These are phyloP conservation scores for Jacana jacana DNA, from an alignment of 2,113 vertebrate genomes.

Conservation along the genomic window DNA sequence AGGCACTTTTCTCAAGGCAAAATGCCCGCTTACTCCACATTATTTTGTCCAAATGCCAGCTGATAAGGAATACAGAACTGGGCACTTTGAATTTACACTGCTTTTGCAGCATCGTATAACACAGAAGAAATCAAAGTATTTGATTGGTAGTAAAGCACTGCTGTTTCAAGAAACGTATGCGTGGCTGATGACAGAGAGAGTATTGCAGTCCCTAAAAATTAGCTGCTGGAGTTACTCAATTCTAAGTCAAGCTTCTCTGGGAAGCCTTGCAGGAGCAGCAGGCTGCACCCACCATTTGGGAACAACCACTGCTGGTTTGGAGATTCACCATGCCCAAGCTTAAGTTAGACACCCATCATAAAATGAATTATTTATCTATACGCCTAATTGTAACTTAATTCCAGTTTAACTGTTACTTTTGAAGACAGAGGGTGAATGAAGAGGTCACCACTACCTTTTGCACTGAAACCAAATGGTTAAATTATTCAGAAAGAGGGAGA, in stretches of 20 bases:
- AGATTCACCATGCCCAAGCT: background rate
- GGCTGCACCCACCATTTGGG: background rate
- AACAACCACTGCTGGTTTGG: accelerated
- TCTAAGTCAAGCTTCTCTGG: background rate
- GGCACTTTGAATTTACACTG: background rate
- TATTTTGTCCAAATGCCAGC: background rate
- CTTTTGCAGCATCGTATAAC: background rate
- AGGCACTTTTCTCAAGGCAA: background rate
- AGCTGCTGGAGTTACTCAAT: background rate
- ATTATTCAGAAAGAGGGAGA: background rate
- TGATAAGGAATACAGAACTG: background rate
- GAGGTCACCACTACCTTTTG: background rate
- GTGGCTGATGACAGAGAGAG: background rate
- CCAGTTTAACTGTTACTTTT: background rate
- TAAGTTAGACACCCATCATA: background rate
- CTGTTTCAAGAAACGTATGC: background rate
- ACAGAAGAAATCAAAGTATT: background rate
- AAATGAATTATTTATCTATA: background rate
- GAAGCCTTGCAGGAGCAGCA: background rate
- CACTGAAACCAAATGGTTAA: background rate
- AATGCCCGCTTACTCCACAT: background rate
- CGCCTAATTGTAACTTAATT: background rate
- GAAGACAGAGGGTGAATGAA: background rate
- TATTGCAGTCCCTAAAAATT: background rate
- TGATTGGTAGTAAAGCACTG: background rate